Evolutionary conservation across 2,888 invertebrate genomes (phyloP).

Genomic region (Mycogona germanica): DNA sequence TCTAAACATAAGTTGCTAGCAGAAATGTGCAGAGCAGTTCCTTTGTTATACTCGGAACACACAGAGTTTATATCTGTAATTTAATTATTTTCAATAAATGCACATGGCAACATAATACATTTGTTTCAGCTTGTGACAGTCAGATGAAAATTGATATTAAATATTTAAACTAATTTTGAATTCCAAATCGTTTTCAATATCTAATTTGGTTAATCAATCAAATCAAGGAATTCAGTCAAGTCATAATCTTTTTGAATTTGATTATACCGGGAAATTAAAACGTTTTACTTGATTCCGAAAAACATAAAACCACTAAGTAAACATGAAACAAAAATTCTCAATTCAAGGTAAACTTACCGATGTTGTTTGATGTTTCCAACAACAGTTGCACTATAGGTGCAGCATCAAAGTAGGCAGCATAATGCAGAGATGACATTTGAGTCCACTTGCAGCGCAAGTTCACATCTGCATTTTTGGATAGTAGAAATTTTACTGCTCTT

Average conservation of each 20-base stretch:
- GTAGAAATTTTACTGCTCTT: constrained; percentile 27
- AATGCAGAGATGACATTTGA: constrained; percentile 41
- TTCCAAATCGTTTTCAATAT: too few species aligned
- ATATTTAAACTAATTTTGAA: too few species aligned
- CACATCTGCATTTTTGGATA: constrained; percentile 35
- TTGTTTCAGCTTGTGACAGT: neutral
- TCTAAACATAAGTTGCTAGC: constrained; percentile 38
- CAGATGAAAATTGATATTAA: neutral
- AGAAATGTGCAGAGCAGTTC: constrained; percentile 39
- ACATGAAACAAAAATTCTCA: too few species aligned
- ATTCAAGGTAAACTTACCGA: constrained; percentile 25
- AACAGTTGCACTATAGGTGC: constrained; percentile 35
- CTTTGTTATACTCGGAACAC: constrained; percentile 39
- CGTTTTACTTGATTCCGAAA: too few species aligned
- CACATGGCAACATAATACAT: too few species aligned
- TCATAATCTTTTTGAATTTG: too few species aligned
- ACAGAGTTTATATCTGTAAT: constrained; percentile 36
- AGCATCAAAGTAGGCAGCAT: constrained; percentile 41
- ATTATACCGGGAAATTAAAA: too few species aligned
- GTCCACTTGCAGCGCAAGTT: constrained; percentile 40
- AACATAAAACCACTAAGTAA: too few species aligned
- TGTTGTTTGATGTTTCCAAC: constrained; percentile 30
- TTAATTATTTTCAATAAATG: too few species aligned
- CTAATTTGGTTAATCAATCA: constrained; percentile 1
- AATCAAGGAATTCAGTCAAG: too few species aligned